Evolutionary conservation across 2,888 invertebrate genomes (phyloP), one percentile per base, ranked within the genome.

Genomic region (Drosophila vallismaia): DNA sequence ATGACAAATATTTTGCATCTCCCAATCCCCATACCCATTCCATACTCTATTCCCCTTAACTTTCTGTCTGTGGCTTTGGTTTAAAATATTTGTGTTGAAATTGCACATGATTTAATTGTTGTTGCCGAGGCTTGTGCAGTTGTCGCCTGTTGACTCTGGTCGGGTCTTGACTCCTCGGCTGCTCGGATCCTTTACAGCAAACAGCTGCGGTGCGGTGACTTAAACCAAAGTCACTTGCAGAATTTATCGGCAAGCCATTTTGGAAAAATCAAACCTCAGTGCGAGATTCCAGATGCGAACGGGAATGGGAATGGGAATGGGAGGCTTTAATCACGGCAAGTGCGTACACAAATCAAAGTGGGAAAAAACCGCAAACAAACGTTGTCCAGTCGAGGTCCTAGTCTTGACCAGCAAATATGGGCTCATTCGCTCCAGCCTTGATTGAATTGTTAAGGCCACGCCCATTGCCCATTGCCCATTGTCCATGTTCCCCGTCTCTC

Each of bases 21-120:
- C 79, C 68, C 56, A 62, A 40, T 19, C 58, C 45, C 36, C 38
- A 51, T 48, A 7, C 40, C 38, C 10, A n/a, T 10, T 10, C 53
- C 44, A n/a, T 19, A 6, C 28, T 28, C 42, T 40, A 19, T 45
- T 24, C 19, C 38, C 29, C 31, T 50, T 44, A 19, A 24, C 33
- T 51, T 49, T 45, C 46, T 60, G 69, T 59, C 59, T 77, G 85
- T 36, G 86, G 81, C 69, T 77, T 53, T 76, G 79, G 77, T 85
- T 85, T 85, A 82, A 82, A 82, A 82, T 82, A 85, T 82, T 82
- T 82, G 82, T 74, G 83, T 82, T 74, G 71, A 79, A 82, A 82
- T 85, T 85, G 86, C 86, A 85, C 80, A 86, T 83, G 83, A 83
- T 86, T 83, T 83, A 83, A 83, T 83, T 83, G 84, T 83, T 86